Base-by-base conservation (phyloP, 2,888 invertebrate genomes). In the Opisthograptis luteolata region DNA sequence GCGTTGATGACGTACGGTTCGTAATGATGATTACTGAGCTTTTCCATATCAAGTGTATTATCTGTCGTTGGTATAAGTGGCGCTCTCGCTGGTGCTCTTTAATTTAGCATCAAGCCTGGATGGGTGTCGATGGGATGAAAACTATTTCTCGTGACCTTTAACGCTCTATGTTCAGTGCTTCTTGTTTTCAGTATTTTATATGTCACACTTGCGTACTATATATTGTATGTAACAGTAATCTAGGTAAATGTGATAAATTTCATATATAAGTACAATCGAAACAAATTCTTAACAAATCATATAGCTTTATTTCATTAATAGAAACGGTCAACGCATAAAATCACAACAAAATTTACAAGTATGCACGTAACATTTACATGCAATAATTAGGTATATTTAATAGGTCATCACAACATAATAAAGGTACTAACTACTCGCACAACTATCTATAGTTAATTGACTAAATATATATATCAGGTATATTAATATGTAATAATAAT, bases 201-300 rank as follows among this genome's bases (percentile, higher is more conserved):
- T n/a, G n/a, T n/a, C n/a, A n/a, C n/a, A n/a, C n/a, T n/a, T n/a
- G n/a, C n/a, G n/a, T n/a, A n/a, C n/a, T n/a, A n/a, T n/a, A n/a
- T n/a, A n/a, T n/a, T n/a, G n/a, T n/a, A n/a, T n/a, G n/a, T n/a
- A n/a, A n/a, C n/a, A n/a, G n/a, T n/a, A n/a, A n/a, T n/a, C n/a
- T n/a, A n/a, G n/a, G n/a, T n/a, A n/a, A n/a, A n/a, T 10, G 7
- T 20, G 14, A 30, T 28, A 9, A 43, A 14, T 15, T 2, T 30
- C 13, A 14, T 45, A 19, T 12, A n/a, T 10, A 31, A 17, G 10
- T 32, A 31, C 28, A 36, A 28, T 57, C 52, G 51, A 60, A 66
- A 57, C 28, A 37, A 45, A n/a, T 20, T 40, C 49, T 46, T 73
- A 84, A 84, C 85, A 84, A 87, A 87, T 79, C 79, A 81, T 79